These are phyloP conservation scores for Strix aluco DNA, from an alignment of 2,113 vertebrate genomes.

Conservation along the genomic window DNA sequence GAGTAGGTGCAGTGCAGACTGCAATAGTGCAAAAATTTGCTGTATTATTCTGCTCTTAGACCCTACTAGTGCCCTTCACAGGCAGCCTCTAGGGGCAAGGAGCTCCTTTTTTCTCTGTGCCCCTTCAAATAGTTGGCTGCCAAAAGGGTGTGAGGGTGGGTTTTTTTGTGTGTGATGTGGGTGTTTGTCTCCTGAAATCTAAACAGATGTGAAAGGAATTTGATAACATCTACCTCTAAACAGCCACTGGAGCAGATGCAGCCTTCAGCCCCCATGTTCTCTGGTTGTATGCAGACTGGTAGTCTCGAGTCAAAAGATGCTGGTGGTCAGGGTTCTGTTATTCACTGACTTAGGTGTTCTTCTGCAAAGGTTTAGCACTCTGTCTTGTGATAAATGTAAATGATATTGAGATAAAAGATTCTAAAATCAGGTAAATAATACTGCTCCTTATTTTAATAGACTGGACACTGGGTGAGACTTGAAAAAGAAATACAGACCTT, in stretches of 20 bases:
- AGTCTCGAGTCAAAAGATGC: not conserved
- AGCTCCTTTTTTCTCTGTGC: not conserved
- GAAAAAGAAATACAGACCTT: not conserved
- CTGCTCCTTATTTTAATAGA: not conserved
- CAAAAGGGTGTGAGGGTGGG: not conserved
- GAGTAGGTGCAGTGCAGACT: constrained; percentile 34
- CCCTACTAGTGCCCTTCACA: not conserved
- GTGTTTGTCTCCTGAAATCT: constrained; percentile 8
- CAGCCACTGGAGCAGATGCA: not conserved
- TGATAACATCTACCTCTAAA: not conserved
- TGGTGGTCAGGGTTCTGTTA: not conserved
- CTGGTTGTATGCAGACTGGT: not conserved
- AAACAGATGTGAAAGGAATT: not conserved
- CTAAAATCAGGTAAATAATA: not conserved
- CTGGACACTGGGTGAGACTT: not conserved
- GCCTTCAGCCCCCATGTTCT: not conserved
- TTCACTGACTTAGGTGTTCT: not conserved
- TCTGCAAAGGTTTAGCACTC: not conserved
- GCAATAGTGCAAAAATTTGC: not conserved
- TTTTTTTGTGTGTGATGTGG: not conserved
- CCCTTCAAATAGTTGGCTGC: not conserved
- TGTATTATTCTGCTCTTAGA: not conserved
- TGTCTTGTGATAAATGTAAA: not conserved
- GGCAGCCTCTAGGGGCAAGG: not conserved
- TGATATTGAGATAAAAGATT: not conserved